Conservation (phyloP, 2,113 vertebrate genomes). For the Oryctolagus cuniculus region DNA sequence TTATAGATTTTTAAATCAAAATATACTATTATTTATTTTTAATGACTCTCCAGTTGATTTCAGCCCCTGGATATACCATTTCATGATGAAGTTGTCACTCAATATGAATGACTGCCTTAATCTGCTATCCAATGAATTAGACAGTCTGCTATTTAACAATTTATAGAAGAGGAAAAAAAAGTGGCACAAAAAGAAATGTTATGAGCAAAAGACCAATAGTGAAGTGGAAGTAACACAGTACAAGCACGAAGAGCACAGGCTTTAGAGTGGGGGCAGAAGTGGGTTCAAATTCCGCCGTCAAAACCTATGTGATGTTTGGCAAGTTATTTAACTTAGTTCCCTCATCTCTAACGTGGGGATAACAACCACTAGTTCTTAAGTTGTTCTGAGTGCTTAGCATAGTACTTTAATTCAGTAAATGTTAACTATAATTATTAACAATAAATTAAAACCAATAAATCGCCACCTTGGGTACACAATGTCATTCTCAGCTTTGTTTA, state of each 20-base stretch:
- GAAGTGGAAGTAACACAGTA: background rate
- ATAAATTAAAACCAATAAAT: background rate
- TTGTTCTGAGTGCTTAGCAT: background rate
- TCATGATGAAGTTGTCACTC: background rate
- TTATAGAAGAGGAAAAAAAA: constrained; percentile 39
- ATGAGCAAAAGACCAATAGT: background rate
- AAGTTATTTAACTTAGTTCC: constrained; percentile 18
- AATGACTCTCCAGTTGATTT: constrained; percentile 28
- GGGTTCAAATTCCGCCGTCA: constrained; percentile 13
- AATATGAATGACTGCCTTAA: background rate
- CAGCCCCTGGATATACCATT: background rate
- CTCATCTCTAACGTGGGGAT: background rate
- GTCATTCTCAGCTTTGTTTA: constrained; percentile 4
- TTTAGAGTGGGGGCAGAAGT: background rate
- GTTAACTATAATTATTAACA: background rate
- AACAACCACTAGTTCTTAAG: background rate
- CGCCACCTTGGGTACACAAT: background rate
- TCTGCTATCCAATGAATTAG: constrained; percentile 21
- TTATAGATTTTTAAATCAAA: constrained; percentile 52
- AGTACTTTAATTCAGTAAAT: background rate
- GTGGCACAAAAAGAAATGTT: background rate
- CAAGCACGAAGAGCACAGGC: background rate
- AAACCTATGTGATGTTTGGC: background rate
- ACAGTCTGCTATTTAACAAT: background rate
- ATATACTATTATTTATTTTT: constrained; percentile 59